Conservation (phyloP, 2,797 vertebrate species). For the Cyclopterus lumpus region DNA sequence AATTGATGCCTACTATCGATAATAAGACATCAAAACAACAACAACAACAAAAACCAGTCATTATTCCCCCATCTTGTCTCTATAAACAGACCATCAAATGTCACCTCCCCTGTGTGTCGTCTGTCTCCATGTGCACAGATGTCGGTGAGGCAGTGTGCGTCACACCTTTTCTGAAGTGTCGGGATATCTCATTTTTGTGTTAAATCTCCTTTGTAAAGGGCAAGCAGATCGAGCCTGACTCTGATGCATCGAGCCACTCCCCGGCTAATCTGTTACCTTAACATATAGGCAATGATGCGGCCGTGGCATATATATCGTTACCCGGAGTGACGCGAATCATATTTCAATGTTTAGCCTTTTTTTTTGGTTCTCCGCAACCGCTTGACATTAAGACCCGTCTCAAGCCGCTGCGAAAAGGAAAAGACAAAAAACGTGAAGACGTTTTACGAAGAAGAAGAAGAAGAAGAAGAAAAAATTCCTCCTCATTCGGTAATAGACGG, state of each 20-base stretch:
- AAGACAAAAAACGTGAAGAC: constrained; percentile 22
- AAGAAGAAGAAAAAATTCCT: too few relatives aligned
- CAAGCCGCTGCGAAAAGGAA: constrained; percentile 31
- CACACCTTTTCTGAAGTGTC: constrained; percentile 6
- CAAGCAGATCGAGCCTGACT: constrained; percentile 18
- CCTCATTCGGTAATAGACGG: constrained; percentile 31
- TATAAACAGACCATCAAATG: constrained; percentile 1
- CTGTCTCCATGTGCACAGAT: constrained; percentile 14
- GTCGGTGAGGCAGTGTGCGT: background rate
- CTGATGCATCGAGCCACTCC: constrained; percentile 14
- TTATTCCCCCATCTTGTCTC: background rate
- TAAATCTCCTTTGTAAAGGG: constrained; percentile 28
- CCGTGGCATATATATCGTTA: constrained; percentile 26
- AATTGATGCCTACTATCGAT: too few relatives aligned
- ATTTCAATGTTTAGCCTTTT: constrained; percentile 30
- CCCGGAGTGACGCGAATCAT: constrained; percentile 39
- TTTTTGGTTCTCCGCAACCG: too few relatives aligned
- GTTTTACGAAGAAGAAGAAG: too few relatives aligned
- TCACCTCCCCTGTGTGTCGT: constrained; percentile 3
- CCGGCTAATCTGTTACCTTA: constrained; percentile 29
- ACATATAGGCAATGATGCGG: background rate
- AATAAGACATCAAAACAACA: background rate
- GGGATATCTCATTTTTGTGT: constrained; percentile 15
- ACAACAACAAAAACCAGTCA: background rate
- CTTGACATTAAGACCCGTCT: constrained; percentile 54